phyloP scores from a whole-genome alignment of 2,113 vertebrate species.

The Vanacampus margaritifer region DNA sequence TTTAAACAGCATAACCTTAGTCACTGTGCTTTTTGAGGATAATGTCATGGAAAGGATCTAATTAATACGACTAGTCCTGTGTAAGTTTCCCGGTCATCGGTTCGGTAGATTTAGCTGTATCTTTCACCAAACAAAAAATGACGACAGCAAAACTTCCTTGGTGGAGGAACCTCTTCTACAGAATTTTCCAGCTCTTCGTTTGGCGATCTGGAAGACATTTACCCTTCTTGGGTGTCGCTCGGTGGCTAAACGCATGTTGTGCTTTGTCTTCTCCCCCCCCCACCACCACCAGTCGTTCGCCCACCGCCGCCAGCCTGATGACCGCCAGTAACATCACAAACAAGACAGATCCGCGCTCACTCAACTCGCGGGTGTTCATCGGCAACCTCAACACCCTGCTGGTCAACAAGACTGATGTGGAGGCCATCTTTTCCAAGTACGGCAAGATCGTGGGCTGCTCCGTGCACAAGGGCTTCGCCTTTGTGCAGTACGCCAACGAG shows the following conservation, averaged over 20 bases:
- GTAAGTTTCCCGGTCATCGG: not conserved
- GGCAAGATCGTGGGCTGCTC: constrained; percentile 90
- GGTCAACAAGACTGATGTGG: constrained; percentile 86
- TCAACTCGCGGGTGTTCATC: constrained; percentile 89
- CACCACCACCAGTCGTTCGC: constrained; percentile 59
- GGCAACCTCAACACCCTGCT: constrained; percentile 89
- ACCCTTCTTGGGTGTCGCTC: not conserved
- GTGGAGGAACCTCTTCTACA: not conserved
- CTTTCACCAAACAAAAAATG: not conserved
- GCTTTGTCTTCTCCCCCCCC: constrained; percentile 10
- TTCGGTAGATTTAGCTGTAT: not conserved
- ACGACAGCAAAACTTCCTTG: not conserved
- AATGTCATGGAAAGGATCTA: not conserved
- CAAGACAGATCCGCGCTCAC: constrained; percentile 84
- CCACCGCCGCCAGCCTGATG: constrained; percentile 70
- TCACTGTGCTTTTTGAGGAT: not conserved
- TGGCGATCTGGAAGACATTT: not conserved
- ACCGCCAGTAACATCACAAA: constrained; percentile 89
- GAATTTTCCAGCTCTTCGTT: not conserved
- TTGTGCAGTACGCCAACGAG: constrained; percentile 85
- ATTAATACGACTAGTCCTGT: not conserved
- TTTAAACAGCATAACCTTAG: not conserved
- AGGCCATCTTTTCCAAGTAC: constrained; percentile 87
- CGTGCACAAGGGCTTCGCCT: constrained; percentile 89
- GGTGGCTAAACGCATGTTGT: not conserved